These are phyloP conservation scores for Oxytorus armatus DNA, from an alignment of 2,888 invertebrate species.

Conservation along the genomic window DNA sequence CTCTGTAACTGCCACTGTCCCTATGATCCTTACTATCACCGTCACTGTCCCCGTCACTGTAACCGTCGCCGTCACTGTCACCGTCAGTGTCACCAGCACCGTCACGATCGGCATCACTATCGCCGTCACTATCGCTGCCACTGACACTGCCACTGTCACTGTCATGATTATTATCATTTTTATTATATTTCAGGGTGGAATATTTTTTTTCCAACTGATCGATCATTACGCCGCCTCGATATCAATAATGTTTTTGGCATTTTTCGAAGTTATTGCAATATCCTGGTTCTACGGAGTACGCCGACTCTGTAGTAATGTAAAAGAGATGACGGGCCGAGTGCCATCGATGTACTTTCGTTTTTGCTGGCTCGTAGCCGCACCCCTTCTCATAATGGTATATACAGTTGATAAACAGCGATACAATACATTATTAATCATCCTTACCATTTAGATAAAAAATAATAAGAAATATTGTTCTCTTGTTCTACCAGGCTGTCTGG, in stretches of 20 bases:
- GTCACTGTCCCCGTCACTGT: not conserved
- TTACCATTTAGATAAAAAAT: not conserved
- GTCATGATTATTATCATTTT: conserved; percentile 30
- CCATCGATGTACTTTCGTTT: conserved; percentile 93
- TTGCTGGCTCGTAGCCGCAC: conserved; percentile 94
- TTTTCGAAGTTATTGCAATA: conserved; percentile 96
- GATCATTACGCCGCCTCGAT: conserved; percentile 97
- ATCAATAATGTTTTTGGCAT: conserved; percentile 96
- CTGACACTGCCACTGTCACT: not conserved
- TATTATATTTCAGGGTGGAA: conserved; percentile 89
- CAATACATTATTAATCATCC: not conserved
- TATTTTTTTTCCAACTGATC: conserved; percentile 96
- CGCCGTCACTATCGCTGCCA: not conserved
- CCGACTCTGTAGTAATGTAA: conserved; percentile 92
- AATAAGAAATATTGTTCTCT: not conserved
- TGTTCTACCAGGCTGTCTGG: conserved; percentile 91
- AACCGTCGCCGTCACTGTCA: no score
- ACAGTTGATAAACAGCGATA: not conserved
- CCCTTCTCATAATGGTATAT: conserved; percentile 89
- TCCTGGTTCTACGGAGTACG: conserved; percentile 96
- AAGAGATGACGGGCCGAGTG: conserved; percentile 94
- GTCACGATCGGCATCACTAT: not conserved
- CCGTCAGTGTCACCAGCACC: not conserved
- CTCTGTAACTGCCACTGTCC: not conserved
- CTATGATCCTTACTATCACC: not conserved